Evolutionary conservation across 2,113 vertebrate genomes (phyloP).

Genomic region (Dipodomys ordii): DNA sequence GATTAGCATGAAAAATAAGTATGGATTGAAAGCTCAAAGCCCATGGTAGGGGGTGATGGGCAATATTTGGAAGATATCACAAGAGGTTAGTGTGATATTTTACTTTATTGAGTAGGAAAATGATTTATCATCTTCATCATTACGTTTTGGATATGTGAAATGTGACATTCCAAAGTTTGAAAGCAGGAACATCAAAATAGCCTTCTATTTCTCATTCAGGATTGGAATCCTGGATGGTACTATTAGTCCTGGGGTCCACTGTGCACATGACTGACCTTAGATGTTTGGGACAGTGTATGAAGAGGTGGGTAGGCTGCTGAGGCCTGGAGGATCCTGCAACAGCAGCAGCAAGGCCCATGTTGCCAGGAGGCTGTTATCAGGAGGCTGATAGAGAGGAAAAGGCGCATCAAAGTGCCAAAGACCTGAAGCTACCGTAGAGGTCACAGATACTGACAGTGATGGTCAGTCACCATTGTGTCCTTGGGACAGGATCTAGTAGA

Average conservation of each 20-base stretch:
- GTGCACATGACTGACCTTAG: background rate
- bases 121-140: background rate
- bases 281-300: background rate
- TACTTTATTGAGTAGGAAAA: background rate
- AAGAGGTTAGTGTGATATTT: background rate
- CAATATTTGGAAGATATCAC: background rate
- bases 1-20: conserved; percentile 39
- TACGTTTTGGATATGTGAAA: background rate
- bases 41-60: background rate
- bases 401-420: background rate
- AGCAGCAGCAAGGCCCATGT: background rate
- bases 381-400: background rate
- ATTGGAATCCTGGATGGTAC: background rate
- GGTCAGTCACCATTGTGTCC: background rate
- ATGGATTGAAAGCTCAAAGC: background rate
- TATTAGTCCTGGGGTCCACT: background rate
- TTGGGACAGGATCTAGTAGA: background rate
- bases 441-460: background rate
- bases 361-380: background rate
- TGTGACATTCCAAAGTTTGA: background rate
- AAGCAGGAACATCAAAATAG: background rate
- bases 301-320: background rate
- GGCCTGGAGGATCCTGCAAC: background rate
- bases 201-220: background rate
- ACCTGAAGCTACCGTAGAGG: background rate